Evolutionary conservation across 2,113 vertebrate species (phyloP).

Genomic region (Corvus hawaiiensis): DNA sequence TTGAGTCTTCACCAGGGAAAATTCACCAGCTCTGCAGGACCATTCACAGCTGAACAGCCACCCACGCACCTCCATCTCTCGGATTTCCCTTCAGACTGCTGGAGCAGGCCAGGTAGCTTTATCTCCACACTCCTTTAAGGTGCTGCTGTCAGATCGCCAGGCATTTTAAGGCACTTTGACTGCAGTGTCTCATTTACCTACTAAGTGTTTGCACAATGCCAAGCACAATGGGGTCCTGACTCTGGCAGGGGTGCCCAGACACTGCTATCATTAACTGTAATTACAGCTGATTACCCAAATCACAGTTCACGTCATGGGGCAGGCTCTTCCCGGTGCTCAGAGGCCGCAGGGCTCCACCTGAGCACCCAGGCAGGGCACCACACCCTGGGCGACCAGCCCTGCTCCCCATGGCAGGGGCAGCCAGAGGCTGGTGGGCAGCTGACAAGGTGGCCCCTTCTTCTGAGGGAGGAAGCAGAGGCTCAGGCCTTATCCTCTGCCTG

Average conservation of each 20-base stretch:
- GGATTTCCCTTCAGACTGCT: not conserved
- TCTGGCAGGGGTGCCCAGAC: slow-evolving; percentile 27
- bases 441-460: accelerated
- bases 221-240: not conserved
- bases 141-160: not conserved
- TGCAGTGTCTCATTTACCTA: not conserved
- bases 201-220: slow-evolving; percentile 24
- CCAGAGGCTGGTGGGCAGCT: not conserved
- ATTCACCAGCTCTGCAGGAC: not conserved
- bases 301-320: not conserved
- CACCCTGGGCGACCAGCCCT: not conserved
- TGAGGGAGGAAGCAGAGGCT: not conserved
- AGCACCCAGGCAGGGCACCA: accelerated
- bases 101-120: not conserved
- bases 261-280: slow-evolving; percentile 10
- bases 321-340: not conserved
- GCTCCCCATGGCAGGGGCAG: accelerated
- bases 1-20: not conserved
- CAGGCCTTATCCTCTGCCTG: not conserved
- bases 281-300: slow-evolving; percentile 34
- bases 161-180: not conserved
- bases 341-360: not conserved
- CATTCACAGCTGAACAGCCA: accelerated
- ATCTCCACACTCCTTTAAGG: not conserved
- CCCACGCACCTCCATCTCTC: not conserved